phyloP scores from a whole-genome alignment of 2,113 vertebrate species.

The Tapirus terrestris region DNA sequence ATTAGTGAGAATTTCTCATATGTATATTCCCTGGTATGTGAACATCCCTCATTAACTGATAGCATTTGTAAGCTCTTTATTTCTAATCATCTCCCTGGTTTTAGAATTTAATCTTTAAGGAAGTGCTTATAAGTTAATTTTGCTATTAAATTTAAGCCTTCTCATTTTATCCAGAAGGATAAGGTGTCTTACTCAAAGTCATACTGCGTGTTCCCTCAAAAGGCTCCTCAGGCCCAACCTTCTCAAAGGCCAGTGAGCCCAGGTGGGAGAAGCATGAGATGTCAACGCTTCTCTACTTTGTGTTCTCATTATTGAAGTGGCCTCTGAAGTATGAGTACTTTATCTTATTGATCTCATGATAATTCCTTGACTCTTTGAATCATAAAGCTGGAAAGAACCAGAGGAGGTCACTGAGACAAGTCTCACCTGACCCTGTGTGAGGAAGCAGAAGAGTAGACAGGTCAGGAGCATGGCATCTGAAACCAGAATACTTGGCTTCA shows the following conservation, averaged over 20 bases:
- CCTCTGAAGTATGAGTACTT: not conserved
- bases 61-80: not conserved
- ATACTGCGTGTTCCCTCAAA: not conserved
- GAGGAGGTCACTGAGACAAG: not conserved
- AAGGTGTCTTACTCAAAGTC: not conserved
- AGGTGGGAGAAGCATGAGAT: not conserved
- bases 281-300: not conserved
- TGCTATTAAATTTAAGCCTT: conserved; percentile 38
- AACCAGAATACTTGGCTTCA: not conserved
- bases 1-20: not conserved
- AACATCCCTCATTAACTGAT: not conserved
- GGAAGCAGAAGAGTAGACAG: not conserved
- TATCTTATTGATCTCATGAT: not conserved
- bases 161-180: not conserved
- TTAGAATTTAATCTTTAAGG: conserved; percentile 46
- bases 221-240: not conserved
- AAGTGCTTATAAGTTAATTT: not conserved
- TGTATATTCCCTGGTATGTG: not conserved
- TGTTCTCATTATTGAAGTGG: not conserved
- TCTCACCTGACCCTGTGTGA: not conserved
- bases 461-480: not conserved
- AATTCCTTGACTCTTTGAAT: not conserved
- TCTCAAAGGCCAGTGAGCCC: not conserved
- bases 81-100: conserved; percentile 36
- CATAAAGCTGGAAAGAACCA: not conserved